Evolutionary conservation across 2,113 vertebrate species (phyloP), one percentile per base, ranked within the genome.

Genomic region (Rattus rattus): DNA sequence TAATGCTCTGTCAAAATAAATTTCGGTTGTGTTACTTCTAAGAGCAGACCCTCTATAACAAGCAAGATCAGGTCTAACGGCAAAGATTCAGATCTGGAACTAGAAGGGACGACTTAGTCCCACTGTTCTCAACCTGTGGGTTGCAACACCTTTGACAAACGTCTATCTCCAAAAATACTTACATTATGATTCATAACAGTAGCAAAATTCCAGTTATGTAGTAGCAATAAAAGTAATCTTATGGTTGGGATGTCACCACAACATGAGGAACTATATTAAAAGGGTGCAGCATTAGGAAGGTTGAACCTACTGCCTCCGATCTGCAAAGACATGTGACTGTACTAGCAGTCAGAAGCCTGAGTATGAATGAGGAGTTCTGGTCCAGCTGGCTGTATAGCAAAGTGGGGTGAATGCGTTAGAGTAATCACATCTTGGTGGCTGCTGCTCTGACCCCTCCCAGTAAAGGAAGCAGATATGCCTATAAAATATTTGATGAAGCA

Each of bases 41-140:
- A 94, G 7, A 4, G 90, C 0, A 87, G 52, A 70, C 4, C 80
- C 81, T 90, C 77, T 43, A 56, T 52, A 63, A 77, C 61, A 97
- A 95, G 83, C 36, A 70, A 96, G 54, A 79, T 65, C 26, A 90
- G 52, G 59, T 84, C 61, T 83, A 56, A 95, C 92, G 76, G 47
- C 70, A 96, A 94, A 80, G 52, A 70, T 63, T 36, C n/a, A 56
- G 36, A 52, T 80, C 72, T 26, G 36, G 63, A 85, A 54, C 43
- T 14, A 65, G 39, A 94, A 88, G 36, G 49, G 5, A 79, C 11
- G 26, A 28, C 33, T 39, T 72, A 47, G 63, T 7, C 19, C 26
- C n/a, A 24, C n/a, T 43, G n/a, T 72, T 72, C 36, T 20, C 70
- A 72, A 72, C 7, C 36, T 39, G n/a, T 75, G 72, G 0, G n/a